A percentile compares a stretch with the other conserved stretches of the same genome.
phyloP scores from a whole-genome alignment of 2,888 invertebrate genomes.

The Mechanitis messenoides region DNA sequence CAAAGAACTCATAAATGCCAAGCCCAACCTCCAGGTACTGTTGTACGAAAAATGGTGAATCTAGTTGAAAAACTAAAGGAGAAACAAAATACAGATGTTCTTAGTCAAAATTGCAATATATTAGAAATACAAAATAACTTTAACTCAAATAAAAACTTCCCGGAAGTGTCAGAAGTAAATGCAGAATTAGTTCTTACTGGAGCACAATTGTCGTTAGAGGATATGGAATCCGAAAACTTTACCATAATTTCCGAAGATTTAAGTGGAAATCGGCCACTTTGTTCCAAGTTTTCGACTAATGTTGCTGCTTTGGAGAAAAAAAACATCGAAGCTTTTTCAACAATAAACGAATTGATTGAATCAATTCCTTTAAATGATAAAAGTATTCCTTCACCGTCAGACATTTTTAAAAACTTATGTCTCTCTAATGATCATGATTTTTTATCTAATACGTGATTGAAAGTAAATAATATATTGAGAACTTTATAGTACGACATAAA shows the following conservation, averaged over 20 bases:
- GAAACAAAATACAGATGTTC: constrained; percentile 44
- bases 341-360: constrained; percentile 54
- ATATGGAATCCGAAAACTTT: constrained; percentile 68
- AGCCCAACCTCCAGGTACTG: constrained; percentile 77
- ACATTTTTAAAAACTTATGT: constrained; percentile 79
- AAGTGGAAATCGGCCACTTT: constrained; percentile 32
- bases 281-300: constrained; percentile 20
- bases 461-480: background rate
- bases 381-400: constrained; percentile 79
- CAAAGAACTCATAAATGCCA: constrained; percentile 89
- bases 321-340: constrained; percentile 55
- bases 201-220: constrained; percentile 66
- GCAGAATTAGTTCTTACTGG: constrained; percentile 66
- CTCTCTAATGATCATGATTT: constrained; percentile 70
- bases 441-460: constrained; percentile 22
- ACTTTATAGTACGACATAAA: too few species aligned
- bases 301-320: constrained; percentile 20
- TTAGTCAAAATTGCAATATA: constrained; percentile 15
- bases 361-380: constrained; percentile 58
- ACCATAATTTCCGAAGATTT: constrained; percentile 52
- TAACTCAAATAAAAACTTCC: constrained; percentile 35
- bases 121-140: constrained; percentile 15
- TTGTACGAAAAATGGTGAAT: constrained; percentile 67
- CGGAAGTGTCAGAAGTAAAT: constrained; percentile 59
- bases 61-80: constrained; percentile 70